phyloP scores from a whole-genome alignment of 2,113 vertebrate genomes.

The Cavia aperea region DNA sequence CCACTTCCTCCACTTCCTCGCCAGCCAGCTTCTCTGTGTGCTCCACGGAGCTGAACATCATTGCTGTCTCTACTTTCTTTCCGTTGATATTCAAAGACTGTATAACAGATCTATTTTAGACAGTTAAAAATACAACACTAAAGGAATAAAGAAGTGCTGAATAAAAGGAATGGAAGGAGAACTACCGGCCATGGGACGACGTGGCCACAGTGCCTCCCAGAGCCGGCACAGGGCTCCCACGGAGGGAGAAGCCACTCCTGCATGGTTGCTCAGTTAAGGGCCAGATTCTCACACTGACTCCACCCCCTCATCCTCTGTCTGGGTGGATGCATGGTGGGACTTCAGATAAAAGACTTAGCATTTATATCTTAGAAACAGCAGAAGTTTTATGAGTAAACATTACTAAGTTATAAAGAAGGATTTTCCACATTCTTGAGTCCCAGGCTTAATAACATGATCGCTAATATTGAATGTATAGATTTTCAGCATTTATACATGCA shows the following conservation, averaged over 20 bases:
- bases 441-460: neutral
- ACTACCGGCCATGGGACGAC: neutral
- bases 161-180: neutral
- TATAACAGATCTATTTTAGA: neutral
- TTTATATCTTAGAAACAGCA: neutral
- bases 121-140: neutral
- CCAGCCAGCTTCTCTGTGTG: neutral
- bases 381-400: neutral
- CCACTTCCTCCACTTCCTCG: neutral
- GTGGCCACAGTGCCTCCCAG: neutral
- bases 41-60: neutral
- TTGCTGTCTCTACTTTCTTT: neutral
- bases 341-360: neutral
- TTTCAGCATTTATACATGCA: neutral
- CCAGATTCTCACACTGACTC: neutral
- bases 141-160: neutral
- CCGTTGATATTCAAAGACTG: neutral
- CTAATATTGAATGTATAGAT: neutral
- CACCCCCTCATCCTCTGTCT: neutral
- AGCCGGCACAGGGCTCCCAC: neutral
- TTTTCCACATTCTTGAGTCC: neutral
- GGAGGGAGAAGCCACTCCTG: neutral
- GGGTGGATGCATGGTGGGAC: neutral
- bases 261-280: neutral
- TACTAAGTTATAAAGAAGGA: neutral